Evolutionary conservation across 2,888 invertebrate species (phyloP).

Genomic region (Trypoxylon attenuatum): DNA sequence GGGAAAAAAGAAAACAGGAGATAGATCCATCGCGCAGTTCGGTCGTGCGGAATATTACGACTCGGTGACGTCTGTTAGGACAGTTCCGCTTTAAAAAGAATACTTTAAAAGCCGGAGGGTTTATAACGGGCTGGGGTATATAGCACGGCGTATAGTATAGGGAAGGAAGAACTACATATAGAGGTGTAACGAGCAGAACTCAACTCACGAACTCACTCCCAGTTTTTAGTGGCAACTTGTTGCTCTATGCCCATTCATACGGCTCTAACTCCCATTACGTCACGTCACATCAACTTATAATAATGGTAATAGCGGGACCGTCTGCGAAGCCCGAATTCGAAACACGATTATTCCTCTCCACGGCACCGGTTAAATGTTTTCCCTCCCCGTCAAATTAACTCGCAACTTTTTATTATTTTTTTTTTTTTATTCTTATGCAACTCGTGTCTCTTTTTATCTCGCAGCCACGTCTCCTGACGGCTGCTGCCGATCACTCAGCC

Average conservation of each 20-base stretch:
- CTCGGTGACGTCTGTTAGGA: constrained; percentile 70
- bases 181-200: constrained; percentile 75
- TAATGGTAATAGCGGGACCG: constrained; percentile 71
- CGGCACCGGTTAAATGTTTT: background rate
- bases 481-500: too few species aligned
- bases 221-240: constrained; percentile 76
- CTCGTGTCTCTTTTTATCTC: background rate
- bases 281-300: constrained; percentile 75
- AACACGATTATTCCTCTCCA: constrained; percentile 60
- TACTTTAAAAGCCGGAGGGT: constrained; percentile 75
- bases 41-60: constrained; percentile 61
- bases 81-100: constrained; percentile 75
- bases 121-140: constrained; percentile 72
- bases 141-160: constrained; percentile 70
- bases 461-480: background rate
- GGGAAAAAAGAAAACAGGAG: constrained; percentile 5
- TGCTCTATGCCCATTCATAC: constrained; percentile 75
- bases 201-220: constrained; percentile 75
- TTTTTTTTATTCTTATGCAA: background rate
- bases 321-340: constrained; percentile 63
- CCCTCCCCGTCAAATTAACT: constrained; percentile 5
- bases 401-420: background rate
- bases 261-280: constrained; percentile 75
- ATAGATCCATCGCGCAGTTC: constrained; percentile 17
- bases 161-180: constrained; percentile 75